Evolutionary conservation across 2,888 invertebrate genomes (phyloP), one percentile per base, ranked within the genome.

Genomic region (Orchesella flavescens): DNA sequence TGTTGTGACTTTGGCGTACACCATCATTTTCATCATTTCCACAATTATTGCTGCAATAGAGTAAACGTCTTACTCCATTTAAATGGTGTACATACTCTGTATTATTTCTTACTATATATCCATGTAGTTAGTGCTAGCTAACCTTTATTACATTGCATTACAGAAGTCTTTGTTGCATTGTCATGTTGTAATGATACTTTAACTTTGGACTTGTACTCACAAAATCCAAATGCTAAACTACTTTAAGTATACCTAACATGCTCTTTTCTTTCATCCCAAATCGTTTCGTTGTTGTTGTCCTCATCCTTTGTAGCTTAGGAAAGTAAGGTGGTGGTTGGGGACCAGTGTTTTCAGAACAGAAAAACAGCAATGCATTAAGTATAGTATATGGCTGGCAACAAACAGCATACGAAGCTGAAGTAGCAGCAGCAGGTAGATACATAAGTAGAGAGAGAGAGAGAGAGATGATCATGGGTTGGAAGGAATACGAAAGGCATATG

Each of bases 401-500:
- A 15, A 59, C 59, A 59, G n/a, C 59, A 59, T 17, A 34, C 34
- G 34, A 4, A 34, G 34, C 34, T 34, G 4, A 66, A 4, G n/a
- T n/a, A 57, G 34, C 15, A 68, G 68, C 68, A 68, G 68, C 68
- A 68, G 68, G 68, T 68, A 68, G 68, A 68, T 65, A 19, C 43
- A 34, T 61, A 59, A 17, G 9, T 19, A 10, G 19, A 57, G n/a
- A n/a, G n/a, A n/a, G n/a, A n/a, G n/a, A n/a, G n/a, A n/a, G n/a
- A n/a, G n/a, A 3, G 53, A n/a, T 53, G 53, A n/a, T 53, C 4
- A 12, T 57, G 57, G 19, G 5, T 17, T 57, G 17, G 57, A 21
- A 19, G 61, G 61, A 34, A 61, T 61, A 23, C 34, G 21, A 57
- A n/a, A 49, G 23, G 12, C 49, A 49, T 49, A n/a, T 49, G n/a